Conservation (phyloP, 2,888 invertebrate species). For the Frankliniella fusca region DNA sequence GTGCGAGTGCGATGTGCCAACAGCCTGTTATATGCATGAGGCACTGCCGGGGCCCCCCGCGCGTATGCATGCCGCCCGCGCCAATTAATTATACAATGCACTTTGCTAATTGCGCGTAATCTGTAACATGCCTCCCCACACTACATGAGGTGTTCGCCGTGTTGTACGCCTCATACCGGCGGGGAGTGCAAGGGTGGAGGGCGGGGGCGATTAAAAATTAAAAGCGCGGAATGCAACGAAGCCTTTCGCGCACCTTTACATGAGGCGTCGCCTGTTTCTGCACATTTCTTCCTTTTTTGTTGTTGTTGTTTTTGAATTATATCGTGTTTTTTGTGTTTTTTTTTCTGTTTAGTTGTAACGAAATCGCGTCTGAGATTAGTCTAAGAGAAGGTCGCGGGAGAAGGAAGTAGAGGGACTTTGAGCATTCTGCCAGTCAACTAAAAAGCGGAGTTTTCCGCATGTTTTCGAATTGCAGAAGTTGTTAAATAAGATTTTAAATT, state of each 20-base stretch:
- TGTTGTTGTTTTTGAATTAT: too few relatives aligned
- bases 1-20: constrained; percentile 16
- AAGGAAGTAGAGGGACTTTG: too few relatives aligned
- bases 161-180: not conserved
- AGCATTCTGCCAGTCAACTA: too few relatives aligned
- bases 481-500: too few relatives aligned
- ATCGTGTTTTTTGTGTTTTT: too few relatives aligned
- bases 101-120: constrained; percentile 22
- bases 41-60: not conserved
- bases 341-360: too few relatives aligned
- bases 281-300: too few relatives aligned
- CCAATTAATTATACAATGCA: constrained; percentile 25
- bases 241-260: not conserved
- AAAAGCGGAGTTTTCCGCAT: too few relatives aligned
- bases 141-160: not conserved
- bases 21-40: constrained; percentile 22
- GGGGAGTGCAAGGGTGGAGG: not conserved
- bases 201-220: not conserved
- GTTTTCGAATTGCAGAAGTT: too few relatives aligned
- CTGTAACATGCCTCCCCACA: not conserved
- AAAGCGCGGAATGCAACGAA: not conserved
- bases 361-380: too few relatives aligned
- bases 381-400: too few relatives aligned
- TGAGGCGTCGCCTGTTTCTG: not conserved
- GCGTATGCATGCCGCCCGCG: not conserved